These are phyloP conservation scores for Polymixis lichenea DNA, from an alignment of 2,888 invertebrate species.

Conservation along the genomic window DNA sequence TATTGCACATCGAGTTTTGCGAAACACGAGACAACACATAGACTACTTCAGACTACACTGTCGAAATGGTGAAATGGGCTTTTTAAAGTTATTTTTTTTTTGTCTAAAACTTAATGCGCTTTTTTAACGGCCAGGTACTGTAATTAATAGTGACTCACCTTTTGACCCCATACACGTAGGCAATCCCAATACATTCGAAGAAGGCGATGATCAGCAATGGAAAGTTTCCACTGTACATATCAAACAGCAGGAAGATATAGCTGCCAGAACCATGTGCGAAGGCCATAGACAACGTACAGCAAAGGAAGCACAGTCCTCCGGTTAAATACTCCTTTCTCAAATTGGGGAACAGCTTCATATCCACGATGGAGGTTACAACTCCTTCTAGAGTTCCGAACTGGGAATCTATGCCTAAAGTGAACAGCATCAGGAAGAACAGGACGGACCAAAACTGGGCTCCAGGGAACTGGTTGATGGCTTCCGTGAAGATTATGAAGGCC, in stretches of 20 bases:
- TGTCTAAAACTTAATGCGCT: not conserved
- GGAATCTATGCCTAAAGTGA: conserved; percentile 98
- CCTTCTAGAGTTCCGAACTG: conserved; percentile 99
- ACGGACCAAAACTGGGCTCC: conserved; percentile 99
- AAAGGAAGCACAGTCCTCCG: conserved; percentile 94
- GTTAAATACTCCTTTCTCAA: conserved; percentile 97
- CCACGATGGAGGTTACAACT: conserved; percentile 98
- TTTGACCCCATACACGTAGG: conserved; percentile 98
- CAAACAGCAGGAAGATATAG: conserved; percentile 98
- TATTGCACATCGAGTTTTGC: not conserved
- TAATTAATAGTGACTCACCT: conserved; percentile 90
- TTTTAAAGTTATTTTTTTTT: not conserved
- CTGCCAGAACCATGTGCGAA: conserved; percentile 98
- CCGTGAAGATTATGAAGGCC: conserved; percentile 99
- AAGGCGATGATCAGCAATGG: conserved; percentile 97
- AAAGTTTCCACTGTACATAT: conserved; percentile 98
- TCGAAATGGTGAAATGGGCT: not conserved
- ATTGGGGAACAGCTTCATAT: conserved; percentile 98
- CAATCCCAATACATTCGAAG: conserved; percentile 97
- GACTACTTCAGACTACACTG: no score
- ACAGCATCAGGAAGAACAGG: conserved; percentile 98
- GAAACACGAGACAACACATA: not conserved
- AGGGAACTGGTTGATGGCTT: conserved; percentile 99
- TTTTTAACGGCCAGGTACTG: not conserved
- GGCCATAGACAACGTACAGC: conserved; percentile 96